These are phyloP conservation scores for Spodoptera littoralis DNA, from an alignment of 2,888 invertebrate genomes.

Conservation along the genomic window DNA sequence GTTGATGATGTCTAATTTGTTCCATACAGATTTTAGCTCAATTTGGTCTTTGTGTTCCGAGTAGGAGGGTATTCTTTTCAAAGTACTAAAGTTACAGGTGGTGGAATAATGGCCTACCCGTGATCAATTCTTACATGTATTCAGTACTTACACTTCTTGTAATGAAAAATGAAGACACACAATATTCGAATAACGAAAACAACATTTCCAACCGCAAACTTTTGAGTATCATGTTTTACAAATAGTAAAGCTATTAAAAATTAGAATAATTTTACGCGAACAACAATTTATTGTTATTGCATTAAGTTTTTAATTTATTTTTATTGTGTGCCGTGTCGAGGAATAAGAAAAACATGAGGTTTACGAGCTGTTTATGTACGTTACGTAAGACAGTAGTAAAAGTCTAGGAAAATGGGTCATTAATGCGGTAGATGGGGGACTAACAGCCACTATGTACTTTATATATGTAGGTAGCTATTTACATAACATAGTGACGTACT, in stretches of 20 bases:
- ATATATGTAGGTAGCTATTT: neutral
- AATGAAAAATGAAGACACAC: no score
- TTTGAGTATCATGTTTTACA: slow-evolving; percentile 36
- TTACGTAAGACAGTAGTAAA: slow-evolving; percentile 55
- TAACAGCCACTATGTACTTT: slow-evolving; percentile 2
- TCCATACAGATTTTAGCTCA: no score
- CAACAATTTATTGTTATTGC: slow-evolving; percentile 42
- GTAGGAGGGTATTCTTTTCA: no score
- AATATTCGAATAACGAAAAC: neutral
- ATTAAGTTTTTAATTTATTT: slow-evolving; percentile 50
- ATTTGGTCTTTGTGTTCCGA: no score
- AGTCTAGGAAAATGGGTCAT: slow-evolving; percentile 47
- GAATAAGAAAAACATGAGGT: slow-evolving; percentile 49
- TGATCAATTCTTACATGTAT: no score
- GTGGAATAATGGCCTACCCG: no score
- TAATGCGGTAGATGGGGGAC: slow-evolving; percentile 17
- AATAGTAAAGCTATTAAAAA: slow-evolving; percentile 42
- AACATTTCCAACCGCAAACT: neutral
- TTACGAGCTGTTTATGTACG: slow-evolving; percentile 57
- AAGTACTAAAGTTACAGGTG: no score
- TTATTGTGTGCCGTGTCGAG: slow-evolving; percentile 37
- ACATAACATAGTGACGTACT: no score
- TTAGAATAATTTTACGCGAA: slow-evolving; percentile 36
- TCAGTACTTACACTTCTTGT: no score
- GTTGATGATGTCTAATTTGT: no score